Evolutionary conservation across 2,888 invertebrate species (phyloP).

Genomic region (Troglohyphantes excavatus): DNA sequence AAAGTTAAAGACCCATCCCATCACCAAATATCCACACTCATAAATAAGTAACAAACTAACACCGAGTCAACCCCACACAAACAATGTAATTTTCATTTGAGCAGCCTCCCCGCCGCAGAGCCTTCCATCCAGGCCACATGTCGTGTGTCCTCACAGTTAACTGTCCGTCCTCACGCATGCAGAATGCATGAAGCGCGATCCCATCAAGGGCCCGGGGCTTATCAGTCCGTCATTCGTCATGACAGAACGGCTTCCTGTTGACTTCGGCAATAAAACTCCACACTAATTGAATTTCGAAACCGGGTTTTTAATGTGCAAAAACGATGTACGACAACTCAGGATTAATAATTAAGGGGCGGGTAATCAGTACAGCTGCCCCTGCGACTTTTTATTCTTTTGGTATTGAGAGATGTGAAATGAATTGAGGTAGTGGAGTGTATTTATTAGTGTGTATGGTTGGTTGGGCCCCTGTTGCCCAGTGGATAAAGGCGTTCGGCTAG

Average conservation of each 20-base stretch:
- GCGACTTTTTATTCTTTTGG: not conserved
- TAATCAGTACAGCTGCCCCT: constrained; percentile 21
- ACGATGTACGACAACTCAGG: constrained; percentile 32
- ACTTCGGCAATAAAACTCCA: constrained; percentile 71
- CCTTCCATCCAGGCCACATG: constrained; percentile 33
- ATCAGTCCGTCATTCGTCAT: constrained; percentile 59
- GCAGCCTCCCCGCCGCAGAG: not conserved
- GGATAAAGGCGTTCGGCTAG: no score
- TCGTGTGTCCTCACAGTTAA: constrained; percentile 19
- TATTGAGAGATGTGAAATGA: not conserved
- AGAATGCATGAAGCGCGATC: constrained; percentile 42
- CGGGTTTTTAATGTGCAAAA: constrained; percentile 44
- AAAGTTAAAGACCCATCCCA: no score
- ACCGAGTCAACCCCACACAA: no score
- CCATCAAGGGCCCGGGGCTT: not conserved
- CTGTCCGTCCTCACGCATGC: constrained; percentile 45
- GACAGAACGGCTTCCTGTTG: constrained; percentile 67
- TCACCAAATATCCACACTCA: no score
- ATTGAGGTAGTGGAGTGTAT: no score
- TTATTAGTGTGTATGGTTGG: no score
- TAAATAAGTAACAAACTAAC: no score
- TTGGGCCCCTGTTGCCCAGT: no score
- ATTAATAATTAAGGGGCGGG: constrained; percentile 35
- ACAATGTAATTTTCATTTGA: constrained; percentile 1
- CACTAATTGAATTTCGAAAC: constrained; percentile 71